Evolutionary conservation across 1,140 invertebrate species (phyloP).

Genomic region (Drosophila mayri): DNA sequence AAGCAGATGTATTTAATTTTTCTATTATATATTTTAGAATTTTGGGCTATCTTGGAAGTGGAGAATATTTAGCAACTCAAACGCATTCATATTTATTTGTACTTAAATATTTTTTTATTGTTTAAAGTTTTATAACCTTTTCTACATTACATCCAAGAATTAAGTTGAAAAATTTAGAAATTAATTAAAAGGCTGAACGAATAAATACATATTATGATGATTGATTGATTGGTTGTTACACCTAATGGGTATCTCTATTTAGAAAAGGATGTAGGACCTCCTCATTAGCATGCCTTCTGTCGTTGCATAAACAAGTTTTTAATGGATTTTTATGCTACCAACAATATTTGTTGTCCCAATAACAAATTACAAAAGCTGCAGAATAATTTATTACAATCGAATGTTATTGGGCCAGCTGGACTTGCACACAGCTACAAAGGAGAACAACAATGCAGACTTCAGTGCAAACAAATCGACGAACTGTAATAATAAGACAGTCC

Average conservation of each 20-base stretch:
- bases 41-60: neutral
- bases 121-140: neutral
- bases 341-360: conserved; percentile 58
- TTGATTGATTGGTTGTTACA: too few relatives aligned
- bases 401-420: conserved; percentile 62
- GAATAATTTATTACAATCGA: conserved; percentile 71
- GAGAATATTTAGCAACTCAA: conserved; percentile 6
- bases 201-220: too few relatives aligned
- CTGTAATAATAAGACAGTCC: conserved; percentile 72
- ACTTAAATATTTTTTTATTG: neutral
- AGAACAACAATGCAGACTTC: conserved; percentile 62
- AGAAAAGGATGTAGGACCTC: neutral
- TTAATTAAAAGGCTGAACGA: neutral
- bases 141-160: neutral
- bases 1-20: conserved; percentile 47
- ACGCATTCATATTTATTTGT: neutral
- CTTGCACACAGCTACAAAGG: conserved; percentile 21
- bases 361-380: conserved; percentile 68
- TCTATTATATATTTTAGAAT: conserved; percentile 12
- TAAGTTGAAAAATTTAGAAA: neutral
- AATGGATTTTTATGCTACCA: conserved; percentile 9
- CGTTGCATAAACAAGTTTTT: neutral
- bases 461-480: conserved; percentile 71
- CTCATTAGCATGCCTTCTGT: neutral
- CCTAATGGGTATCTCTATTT: neutral